Evolutionary conservation across 1,140 invertebrate genomes (phyloP).

Genomic region (Papilio polytes): DNA sequence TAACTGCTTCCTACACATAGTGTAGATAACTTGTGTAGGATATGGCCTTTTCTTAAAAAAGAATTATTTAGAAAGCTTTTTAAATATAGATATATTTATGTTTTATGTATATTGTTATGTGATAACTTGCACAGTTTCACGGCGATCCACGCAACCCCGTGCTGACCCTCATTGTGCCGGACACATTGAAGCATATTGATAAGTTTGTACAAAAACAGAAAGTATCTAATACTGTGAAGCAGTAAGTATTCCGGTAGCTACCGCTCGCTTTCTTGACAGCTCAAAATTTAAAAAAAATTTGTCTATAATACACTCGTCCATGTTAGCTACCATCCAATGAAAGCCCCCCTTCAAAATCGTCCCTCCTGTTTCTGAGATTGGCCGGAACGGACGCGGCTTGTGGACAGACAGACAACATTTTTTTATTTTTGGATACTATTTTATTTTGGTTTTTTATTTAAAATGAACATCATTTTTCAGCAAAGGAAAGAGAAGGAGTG

Average conservation of each 20-base stretch:
- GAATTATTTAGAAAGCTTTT: background rate
- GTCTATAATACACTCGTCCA: no score
- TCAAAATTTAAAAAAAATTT: no score
- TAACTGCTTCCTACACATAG: no score
- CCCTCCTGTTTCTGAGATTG: no score
- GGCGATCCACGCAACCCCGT: slow-evolving; percentile 60
- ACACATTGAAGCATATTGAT: slow-evolving; percentile 72
- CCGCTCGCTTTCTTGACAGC: no score
- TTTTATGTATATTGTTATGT: background rate
- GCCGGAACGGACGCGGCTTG: no score
- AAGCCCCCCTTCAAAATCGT: no score
- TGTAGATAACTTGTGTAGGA: no score
- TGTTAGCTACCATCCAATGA: no score
- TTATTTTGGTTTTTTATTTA: background rate
- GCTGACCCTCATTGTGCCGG: slow-evolving; percentile 69
- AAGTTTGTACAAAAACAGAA: slow-evolving; percentile 72
- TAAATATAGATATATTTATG: background rate
- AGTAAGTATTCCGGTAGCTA: slow-evolving; percentile 54
- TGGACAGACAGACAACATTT: no score
- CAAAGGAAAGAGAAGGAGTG: slow-evolving; percentile 69
- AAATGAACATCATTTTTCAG: slow-evolving; percentile 44
- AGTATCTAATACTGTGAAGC: slow-evolving; percentile 49
- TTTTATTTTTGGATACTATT: no score
- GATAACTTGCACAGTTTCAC: slow-evolving; percentile 55
- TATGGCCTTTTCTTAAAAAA: no score